Evolutionary conservation across 2,888 invertebrate genomes (phyloP).

Genomic region (Chironomus tentans): DNA sequence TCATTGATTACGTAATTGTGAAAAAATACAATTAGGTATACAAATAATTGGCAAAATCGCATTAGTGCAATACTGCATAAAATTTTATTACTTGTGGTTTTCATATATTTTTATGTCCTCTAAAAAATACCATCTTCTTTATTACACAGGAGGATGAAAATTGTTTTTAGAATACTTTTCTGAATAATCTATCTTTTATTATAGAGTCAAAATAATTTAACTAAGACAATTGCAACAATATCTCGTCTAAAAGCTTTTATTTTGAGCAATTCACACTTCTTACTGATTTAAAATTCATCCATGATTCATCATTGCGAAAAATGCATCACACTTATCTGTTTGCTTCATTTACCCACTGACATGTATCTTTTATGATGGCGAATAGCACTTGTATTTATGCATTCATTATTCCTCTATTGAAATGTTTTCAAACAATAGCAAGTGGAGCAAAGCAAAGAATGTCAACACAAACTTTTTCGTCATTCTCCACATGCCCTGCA

Average conservation of each 20-base stretch:
- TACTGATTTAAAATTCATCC: not conserved
- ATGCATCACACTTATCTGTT: not conserved
- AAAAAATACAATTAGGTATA: not conserved
- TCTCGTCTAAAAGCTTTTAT: too few species aligned
- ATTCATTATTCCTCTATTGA: not conserved
- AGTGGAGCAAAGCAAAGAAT: conserved; percentile 3
- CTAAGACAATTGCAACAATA: too few species aligned
- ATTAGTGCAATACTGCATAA: conserved; percentile 11
- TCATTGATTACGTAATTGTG: not conserved
- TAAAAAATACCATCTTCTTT: too few species aligned
- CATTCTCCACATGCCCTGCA: not conserved
- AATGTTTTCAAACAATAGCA: not conserved
- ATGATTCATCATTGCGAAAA: not conserved
- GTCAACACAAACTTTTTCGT: not conserved
- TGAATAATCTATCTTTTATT: too few species aligned
- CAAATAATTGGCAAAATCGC: conserved; percentile 23
- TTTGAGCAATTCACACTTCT: not conserved
- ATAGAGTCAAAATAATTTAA: too few species aligned
- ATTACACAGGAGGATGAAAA: too few species aligned
- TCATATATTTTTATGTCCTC: too few species aligned
- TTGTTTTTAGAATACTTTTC: too few species aligned
- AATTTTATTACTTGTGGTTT: conserved; percentile 2
- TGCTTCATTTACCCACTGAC: conserved; percentile 18
- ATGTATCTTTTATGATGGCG: not conserved
- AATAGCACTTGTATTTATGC: not conserved